phyloP scores from a whole-genome alignment of 1,140 invertebrate species.

The Drosophila aff. region DNA sequence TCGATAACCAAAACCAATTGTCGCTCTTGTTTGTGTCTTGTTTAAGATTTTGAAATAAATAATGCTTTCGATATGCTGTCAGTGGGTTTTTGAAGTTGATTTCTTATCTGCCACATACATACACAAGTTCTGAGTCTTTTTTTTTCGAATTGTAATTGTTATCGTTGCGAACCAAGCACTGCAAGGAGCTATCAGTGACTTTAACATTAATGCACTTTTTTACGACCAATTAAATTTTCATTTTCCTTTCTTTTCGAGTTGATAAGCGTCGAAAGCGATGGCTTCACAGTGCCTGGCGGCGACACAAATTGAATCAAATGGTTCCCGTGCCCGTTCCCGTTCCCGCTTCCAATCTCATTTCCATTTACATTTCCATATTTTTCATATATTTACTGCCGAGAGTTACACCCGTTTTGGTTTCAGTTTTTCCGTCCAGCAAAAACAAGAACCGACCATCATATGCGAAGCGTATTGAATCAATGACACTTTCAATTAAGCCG shows the following conservation, averaged over 20 bases:
- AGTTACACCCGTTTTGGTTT: conserved; percentile 6
- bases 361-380: conserved; percentile 9
- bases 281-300: conserved; percentile 4
- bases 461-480: conserved; percentile 33
- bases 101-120: conserved; percentile 7
- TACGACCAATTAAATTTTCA: conserved; percentile 59
- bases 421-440: conserved; percentile 17
- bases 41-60: conserved; percentile 14
- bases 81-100: conserved; percentile 8
- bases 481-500: conserved; percentile 45
- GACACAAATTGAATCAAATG: conserved; percentile 35
- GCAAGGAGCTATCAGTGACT: conserved; percentile 51
- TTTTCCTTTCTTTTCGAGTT: conserved; percentile 41
- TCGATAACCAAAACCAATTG: conserved; percentile 15
- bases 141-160: conserved; percentile 17
- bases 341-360: conserved; percentile 4
- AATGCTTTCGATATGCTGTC: conserved; percentile 14
- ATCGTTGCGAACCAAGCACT: conserved; percentile 19
- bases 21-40: not conserved
- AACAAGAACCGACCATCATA: conserved; percentile 17
- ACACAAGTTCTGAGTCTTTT: not conserved
- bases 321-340: not conserved
- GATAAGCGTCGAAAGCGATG: conserved; percentile 42
- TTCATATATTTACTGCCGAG: conserved; percentile 6
- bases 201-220: conserved; percentile 55